Evolutionary conservation across 2,113 vertebrate species (phyloP).

Genomic region (Myiopsitta monachus): DNA sequence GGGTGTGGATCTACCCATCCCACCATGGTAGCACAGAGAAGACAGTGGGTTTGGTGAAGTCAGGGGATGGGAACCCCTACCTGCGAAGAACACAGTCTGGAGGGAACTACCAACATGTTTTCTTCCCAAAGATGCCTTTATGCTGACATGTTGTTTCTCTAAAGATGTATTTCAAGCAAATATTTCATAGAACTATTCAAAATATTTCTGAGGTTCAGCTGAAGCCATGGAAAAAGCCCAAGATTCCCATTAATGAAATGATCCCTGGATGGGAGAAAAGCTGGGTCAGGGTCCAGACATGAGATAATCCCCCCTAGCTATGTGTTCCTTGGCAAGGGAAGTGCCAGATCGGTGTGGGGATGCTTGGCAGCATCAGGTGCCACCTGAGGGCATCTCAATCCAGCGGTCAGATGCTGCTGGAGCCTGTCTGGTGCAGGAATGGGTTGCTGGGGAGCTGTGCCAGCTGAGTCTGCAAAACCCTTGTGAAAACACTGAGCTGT

Average conservation of each 20-base stretch:
- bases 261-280: background rate
- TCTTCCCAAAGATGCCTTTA: background rate
- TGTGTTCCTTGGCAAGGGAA: background rate
- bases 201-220: background rate
- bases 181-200: background rate
- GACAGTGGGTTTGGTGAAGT: background rate
- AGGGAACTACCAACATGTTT: background rate
- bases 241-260: background rate
- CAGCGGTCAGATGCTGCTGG: background rate
- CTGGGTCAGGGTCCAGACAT: background rate
- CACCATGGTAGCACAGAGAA: background rate
- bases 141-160: background rate
- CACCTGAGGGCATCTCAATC: background rate
- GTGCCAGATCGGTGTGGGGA: rapidly evolving
- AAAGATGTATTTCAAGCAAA: background rate
- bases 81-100: background rate
- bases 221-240: background rate
- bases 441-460: background rate
- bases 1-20: background rate
- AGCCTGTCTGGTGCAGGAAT: background rate
- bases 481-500: background rate
- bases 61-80: background rate
- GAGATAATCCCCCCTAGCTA: background rate
- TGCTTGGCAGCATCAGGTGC: background rate
- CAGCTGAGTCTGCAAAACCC: conserved; percentile 5